phyloP scores from a whole-genome alignment of 2,113 vertebrate genomes.

The Tenebrosternarchus preto region DNA sequence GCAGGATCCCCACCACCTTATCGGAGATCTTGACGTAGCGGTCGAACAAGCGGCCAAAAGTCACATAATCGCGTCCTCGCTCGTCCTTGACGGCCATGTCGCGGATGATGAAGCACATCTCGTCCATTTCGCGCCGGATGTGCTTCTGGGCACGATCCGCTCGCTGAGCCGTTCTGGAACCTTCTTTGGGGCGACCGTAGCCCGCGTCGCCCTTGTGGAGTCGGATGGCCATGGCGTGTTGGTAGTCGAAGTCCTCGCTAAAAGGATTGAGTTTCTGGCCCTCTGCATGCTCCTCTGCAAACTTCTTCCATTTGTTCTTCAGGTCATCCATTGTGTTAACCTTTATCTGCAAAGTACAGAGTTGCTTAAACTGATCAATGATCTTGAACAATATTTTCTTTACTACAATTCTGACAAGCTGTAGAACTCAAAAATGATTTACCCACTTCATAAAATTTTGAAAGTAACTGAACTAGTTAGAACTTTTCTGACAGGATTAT shows the following conservation, averaged over 20 bases:
- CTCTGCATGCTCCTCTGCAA: constrained; percentile 71
- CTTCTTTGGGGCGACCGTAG: constrained; percentile 78
- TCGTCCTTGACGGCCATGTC: constrained; percentile 70
- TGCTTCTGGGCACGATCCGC: constrained; percentile 76
- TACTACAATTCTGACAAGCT: too few species aligned
- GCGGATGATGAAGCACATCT: constrained; percentile 79
- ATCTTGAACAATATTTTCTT: not conserved
- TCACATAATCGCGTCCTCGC: constrained; percentile 62
- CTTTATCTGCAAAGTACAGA: constrained; percentile 65
- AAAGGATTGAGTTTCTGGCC: constrained; percentile 82
- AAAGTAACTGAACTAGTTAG: too few species aligned
- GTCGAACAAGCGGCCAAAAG: constrained; percentile 78
- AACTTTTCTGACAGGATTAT: too few species aligned
- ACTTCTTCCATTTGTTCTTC: constrained; percentile 75
- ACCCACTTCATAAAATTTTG: too few species aligned
- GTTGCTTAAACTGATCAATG: not conserved
- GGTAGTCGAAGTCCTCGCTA: constrained; percentile 79
- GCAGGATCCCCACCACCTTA: constrained; percentile 80
- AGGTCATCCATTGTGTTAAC: constrained; percentile 69
- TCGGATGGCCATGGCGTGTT: constrained; percentile 74
- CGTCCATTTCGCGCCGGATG: constrained; percentile 78
- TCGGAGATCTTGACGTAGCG: constrained; percentile 82
- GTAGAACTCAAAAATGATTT: too few species aligned
- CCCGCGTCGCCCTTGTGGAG: constrained; percentile 76
- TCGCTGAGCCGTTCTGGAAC: constrained; percentile 75